Evolutionary conservation across 2,888 invertebrate genomes (phyloP).

Genomic region (Arctia plantaginis): DNA sequence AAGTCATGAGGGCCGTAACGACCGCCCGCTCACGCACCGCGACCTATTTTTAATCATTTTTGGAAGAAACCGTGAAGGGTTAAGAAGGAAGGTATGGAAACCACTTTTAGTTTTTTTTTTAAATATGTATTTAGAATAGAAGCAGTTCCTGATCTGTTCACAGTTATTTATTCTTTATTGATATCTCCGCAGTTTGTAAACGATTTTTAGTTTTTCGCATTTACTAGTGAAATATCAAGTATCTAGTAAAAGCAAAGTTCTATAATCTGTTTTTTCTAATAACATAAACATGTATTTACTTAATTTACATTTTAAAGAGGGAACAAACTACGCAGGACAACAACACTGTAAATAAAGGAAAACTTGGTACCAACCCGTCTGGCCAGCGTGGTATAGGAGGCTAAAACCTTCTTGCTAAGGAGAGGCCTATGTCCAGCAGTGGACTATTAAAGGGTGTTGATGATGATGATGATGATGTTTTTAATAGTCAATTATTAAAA

Average conservation of each 20-base stretch:
- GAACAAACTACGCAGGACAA: too few relatives aligned
- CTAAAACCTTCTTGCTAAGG: too few relatives aligned
- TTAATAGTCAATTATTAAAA: too few relatives aligned
- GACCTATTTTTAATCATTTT: conserved; percentile 86
- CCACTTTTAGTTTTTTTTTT: conserved; percentile 31
- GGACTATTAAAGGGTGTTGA: too few relatives aligned
- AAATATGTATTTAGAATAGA: background rate
- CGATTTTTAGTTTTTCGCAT: background rate
- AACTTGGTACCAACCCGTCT: too few relatives aligned
- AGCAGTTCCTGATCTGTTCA: background rate
- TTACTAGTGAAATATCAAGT: too few relatives aligned
- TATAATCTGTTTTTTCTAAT: background rate
- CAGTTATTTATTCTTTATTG: background rate
- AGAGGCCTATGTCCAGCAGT: too few relatives aligned
- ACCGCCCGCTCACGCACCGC: conserved; percentile 76
- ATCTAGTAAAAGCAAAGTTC: background rate
- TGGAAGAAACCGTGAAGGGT: conserved; percentile 76
- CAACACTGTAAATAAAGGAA: too few relatives aligned
- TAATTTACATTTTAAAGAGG: background rate
- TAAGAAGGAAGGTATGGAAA: conserved; percentile 58
- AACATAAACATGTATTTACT: background rate
- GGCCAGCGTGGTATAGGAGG: too few relatives aligned
- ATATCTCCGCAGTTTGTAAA: background rate
- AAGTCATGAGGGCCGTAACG: conserved; percentile 72
- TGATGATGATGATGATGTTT: too few relatives aligned